Evolutionary conservation across 2,888 invertebrate species (phyloP).

Genomic region (Bombyx huttoni): DNA sequence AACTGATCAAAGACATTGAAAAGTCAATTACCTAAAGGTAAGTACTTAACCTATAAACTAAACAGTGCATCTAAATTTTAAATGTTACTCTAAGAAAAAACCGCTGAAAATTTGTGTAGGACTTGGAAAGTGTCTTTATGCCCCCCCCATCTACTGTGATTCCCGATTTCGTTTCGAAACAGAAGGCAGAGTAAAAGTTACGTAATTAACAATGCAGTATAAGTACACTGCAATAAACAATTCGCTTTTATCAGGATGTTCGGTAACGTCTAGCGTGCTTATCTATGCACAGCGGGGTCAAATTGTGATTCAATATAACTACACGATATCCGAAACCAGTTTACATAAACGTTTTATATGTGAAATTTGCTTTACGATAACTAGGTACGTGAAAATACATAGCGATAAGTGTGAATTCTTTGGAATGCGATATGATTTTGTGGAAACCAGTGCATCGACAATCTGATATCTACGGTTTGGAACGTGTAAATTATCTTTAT

Average conservation of each 20-base stretch:
- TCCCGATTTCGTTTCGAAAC: neutral
- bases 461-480: conserved; percentile 1
- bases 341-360: conserved; percentile 15
- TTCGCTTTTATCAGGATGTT: neutral
- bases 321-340: conserved; percentile 10
- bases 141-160: no score
- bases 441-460: neutral
- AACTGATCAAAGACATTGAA: no score
- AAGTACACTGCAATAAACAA: neutral
- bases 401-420: conserved; percentile 15
- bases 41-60: no score
- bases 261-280: neutral
- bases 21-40: no score
- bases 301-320: conserved; percentile 4
- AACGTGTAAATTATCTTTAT: neutral
- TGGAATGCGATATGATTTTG: neutral
- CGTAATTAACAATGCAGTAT: neutral
- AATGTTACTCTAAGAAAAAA: no score
- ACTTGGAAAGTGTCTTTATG: no score
- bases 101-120: no score
- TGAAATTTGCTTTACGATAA: conserved; percentile 23
- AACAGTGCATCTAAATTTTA: no score
- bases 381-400: conserved; percentile 12
- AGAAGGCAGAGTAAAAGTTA: neutral
- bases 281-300: conserved; percentile 3